These are phyloP conservation scores for Brachylomia viminalis DNA, from an alignment of 2,888 invertebrate genomes.

Conservation along the genomic window DNA sequence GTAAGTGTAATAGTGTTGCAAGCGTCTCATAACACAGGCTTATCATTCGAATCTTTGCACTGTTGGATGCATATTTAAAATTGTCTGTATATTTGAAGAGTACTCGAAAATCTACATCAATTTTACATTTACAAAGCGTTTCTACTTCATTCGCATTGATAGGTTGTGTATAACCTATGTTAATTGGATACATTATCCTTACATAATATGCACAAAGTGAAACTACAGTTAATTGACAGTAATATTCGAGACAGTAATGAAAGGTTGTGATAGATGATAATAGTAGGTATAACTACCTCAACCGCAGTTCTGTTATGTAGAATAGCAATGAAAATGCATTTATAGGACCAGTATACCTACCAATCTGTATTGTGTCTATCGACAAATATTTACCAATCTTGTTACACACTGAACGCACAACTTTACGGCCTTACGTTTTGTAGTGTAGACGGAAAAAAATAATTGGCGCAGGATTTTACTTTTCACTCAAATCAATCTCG, in stretches of 20 bases:
- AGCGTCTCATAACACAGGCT: neutral
- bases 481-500: neutral
- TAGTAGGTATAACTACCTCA: neutral
- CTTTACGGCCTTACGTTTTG: neutral
- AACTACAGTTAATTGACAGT: too few species aligned
- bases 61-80: constrained; percentile 10
- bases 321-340: too few species aligned
- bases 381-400: too few species aligned
- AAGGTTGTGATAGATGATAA: neutral
- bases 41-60: neutral
- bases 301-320: too few species aligned
- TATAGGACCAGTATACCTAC: too few species aligned
- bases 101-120: neutral
- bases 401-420: neutral
- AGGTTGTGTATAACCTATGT: neutral
- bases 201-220: too few species aligned
- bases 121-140: constrained; percentile 24
- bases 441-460: neutral
- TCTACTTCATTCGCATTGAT: constrained; percentile 7
- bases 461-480: neutral
- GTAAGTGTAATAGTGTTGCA: constrained; percentile 12
- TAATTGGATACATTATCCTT: neutral
- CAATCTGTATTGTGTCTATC: too few species aligned
- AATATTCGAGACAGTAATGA: neutral
- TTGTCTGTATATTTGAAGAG: constrained; percentile 6